Percentiles rank a stretch among this genome's conserved stretches.
Evolutionary conservation across 23 tunicate species (phyloP).

Genomic region (Botrylloides violaceus): DNA sequence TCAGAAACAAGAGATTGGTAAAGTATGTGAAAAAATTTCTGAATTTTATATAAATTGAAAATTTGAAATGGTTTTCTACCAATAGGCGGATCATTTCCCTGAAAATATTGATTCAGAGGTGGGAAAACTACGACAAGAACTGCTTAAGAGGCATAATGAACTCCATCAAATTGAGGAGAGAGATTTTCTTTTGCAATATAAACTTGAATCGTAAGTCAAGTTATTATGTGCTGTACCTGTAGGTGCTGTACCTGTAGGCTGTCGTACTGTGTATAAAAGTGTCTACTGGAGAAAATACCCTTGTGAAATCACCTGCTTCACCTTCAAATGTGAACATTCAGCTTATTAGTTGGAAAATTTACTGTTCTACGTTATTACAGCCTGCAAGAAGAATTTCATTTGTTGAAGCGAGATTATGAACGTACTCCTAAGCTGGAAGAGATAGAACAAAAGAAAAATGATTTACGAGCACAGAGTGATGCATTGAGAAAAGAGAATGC

Average conservation of each 20-base stretch:
- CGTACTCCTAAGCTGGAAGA: conserved; percentile 82
- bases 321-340: too few species aligned
- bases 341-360: too few species aligned
- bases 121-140: conserved; percentile 80
- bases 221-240: too few species aligned
- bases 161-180: conserved; percentile 86
- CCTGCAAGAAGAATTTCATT: conserved; percentile 63
- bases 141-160: conserved; percentile 73
- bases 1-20: conserved; percentile 68
- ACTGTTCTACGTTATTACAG: too few species aligned
- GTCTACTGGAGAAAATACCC: too few species aligned
- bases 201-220: conserved; percentile 44
- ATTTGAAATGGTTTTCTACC: background rate
- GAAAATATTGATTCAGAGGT: conserved; percentile 83
- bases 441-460: conserved; percentile 60
- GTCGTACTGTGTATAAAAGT: too few species aligned
- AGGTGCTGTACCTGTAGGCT: too few species aligned
- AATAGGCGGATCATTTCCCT: conserved; percentile 91
- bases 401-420: conserved; percentile 72
- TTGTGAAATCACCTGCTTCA: too few species aligned
- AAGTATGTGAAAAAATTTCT: conserved; percentile 21
- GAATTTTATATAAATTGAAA: background rate
- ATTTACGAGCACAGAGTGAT: conserved; percentile 66
- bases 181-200: conserved; percentile 72
- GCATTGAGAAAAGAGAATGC: conserved; percentile 70